Evolutionary conservation across 1,140 invertebrate genomes (phyloP), one percentile per base, ranked within the genome.

Genomic region (Drosophila aff.): DNA sequence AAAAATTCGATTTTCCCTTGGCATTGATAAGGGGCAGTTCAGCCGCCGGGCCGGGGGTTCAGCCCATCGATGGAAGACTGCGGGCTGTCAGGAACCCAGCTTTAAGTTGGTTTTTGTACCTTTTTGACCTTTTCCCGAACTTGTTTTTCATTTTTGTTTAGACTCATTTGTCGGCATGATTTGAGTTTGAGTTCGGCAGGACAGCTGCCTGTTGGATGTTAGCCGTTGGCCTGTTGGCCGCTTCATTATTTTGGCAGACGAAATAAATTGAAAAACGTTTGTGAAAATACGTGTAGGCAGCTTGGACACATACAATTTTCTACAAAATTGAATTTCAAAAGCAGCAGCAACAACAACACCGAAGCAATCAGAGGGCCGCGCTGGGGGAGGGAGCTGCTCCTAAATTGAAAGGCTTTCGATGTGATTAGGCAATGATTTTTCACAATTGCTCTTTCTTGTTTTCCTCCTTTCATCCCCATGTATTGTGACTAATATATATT

Each of bases 201-300:
- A 41, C 49, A 62, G 66, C 63, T 74, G 76, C 36, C 63, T 75
- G 38, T 41, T 76, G 61, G 47, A 64, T 50, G 59, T 47, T 61
- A 21, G 59, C 26, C 43, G 41, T 66, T 43, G 49, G 55, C 38
- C 41, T 63, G 47, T 41, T 41, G 60, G 46, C 36, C 76, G 67
- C 76, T 78, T 87, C 73, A 79, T 87, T 89, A 89, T 83, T 83
- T 72, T 78, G 66, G 58, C 72, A 87, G 83, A 80, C 72, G 68
- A 82, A 87, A 87, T 87, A 87, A 89, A 87, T 87, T 78, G 80
- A 89, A 87, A 87, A 87, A 66, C 63, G 84, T 83, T 86, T 62
- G 38, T 16, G 21, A 43, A 77, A 69, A 86, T 86, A 82, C 75
- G 79, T 87, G 85, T 87, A 77, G 76, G 77, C 80, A 76, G 80